Evolutionary conservation across 2,113 vertebrate genomes (phyloP), one percentile per base, ranked within the genome.

Genomic region (Ptilonorhynchus violaceus): DNA sequence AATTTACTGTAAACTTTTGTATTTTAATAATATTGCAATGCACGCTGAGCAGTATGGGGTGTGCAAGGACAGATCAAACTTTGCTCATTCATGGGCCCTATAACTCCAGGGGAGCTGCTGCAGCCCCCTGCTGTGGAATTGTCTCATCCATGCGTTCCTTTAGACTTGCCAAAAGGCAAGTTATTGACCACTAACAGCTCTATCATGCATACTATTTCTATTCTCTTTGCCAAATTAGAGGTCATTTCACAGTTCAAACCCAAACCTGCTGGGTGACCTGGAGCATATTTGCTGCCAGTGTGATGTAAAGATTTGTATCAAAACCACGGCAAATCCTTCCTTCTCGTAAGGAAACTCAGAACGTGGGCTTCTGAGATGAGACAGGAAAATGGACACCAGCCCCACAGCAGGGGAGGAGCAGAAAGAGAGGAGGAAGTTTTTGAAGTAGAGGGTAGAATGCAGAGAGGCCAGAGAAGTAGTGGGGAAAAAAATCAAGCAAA

Each of bases 201-300:
- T 44, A 5, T 53, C 39, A 3, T 22, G 31, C 18, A 23, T 25
- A 47, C 47, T 2, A 14, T 28, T 53, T 47, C 24, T 35, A 9
- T 75, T 80, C 35, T 17, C 56, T 75, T 74, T 83, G 82, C 60
- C 53, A 85, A 41, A 76, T 75, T 50, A 47, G 76, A 52, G 58
- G 49, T 81, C 68, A 55, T 49, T 49, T 78, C 27, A 67, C 42
- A 63, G 76, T 63, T 93, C 72, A 84, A 85, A 87, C 64, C 58
- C 89, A 93, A 84, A 93, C 89, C 91, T 95, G 93, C 68, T 78
- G 42, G 73, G 91, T 97, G 84, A 96, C 89, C 69, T 68, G 2
- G 64, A 81, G 80, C 0, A 0, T 3, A 12, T 77, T 78, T 82
- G 46, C 47, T 88, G 91, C 85, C 83, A 89, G 7, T 23, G 44